Evolutionary conservation across 2,113 vertebrate genomes (phyloP).

Genomic region (Noctilio leporinus): DNA sequence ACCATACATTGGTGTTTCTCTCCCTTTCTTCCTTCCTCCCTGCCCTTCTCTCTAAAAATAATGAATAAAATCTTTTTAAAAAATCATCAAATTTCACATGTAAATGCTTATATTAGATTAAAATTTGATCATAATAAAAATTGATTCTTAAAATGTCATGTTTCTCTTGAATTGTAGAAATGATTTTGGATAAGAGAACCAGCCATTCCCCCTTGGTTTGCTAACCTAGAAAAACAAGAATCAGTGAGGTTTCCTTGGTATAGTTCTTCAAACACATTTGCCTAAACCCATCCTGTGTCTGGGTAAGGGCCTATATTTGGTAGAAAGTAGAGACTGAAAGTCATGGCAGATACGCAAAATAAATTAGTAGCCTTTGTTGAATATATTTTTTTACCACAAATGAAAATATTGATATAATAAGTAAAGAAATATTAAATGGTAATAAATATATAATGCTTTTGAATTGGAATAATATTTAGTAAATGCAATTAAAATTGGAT

Average conservation of each 20-base stretch:
- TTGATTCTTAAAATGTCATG: not conserved
- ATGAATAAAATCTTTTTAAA: too few species aligned
- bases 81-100: not conserved
- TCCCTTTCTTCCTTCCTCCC: too few species aligned
- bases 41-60: too few species aligned
- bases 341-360: not conserved
- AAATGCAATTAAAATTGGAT: slow-evolving; percentile 34
- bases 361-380: slow-evolving; percentile 35
- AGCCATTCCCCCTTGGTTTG: not conserved
- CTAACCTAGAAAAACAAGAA: not conserved
- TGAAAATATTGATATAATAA: slow-evolving; percentile 37
- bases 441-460: not conserved
- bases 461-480: slow-evolving; percentile 17
- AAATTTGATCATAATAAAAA: not conserved
- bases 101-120: not conserved
- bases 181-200: not conserved
- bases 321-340: not conserved
- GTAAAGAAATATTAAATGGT: slow-evolving; percentile 11
- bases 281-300: not conserved
- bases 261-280: not conserved
- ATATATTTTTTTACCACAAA: slow-evolving; percentile 30
- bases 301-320: not conserved
- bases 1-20: too few species aligned
- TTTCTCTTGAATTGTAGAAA: not conserved
- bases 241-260: not conserved